Evolutionary conservation across 2,888 invertebrate species (phyloP).

Genomic region (Tetranychus piercei): DNA sequence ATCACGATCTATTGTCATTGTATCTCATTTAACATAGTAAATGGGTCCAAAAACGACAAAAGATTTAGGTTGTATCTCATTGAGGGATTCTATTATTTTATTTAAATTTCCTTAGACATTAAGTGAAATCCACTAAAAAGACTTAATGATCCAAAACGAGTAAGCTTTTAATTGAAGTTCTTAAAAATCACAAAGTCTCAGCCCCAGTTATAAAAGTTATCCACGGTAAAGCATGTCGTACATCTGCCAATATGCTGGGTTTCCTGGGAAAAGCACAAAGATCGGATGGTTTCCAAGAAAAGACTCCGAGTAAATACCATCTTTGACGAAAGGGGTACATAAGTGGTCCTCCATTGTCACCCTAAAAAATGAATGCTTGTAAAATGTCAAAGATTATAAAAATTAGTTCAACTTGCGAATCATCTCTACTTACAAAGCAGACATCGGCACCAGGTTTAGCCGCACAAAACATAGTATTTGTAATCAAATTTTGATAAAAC

Average conservation of each 20-base stretch:
- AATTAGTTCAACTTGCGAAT: not conserved
- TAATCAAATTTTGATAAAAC: not conserved
- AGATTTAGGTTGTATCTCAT: not conserved
- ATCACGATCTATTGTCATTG: not conserved
- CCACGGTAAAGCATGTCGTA: constrained; percentile 15
- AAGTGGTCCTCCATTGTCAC: constrained; percentile 14
- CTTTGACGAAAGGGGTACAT: constrained; percentile 8
- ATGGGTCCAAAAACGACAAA: not conserved
- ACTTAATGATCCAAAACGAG: too few relatives aligned
- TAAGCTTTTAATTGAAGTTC: too few relatives aligned
- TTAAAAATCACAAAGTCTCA: not conserved
- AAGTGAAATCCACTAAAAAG: too few relatives aligned
- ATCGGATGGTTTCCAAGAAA: constrained; percentile 12
- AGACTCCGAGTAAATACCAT: constrained; percentile 15
- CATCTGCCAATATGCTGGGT: constrained; percentile 15
- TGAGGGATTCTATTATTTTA: too few relatives aligned
- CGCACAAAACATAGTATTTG: constrained; percentile 14
- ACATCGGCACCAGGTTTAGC: constrained; percentile 11
- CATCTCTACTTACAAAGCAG: not conserved
- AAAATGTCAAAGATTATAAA: not conserved
- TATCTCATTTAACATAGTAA: not conserved
- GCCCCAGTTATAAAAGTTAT: constrained; percentile 5
- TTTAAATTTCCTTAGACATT: not conserved
- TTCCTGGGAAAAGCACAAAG: constrained; percentile 11
- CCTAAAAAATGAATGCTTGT: not conserved